Base-by-base conservation (phyloP, 2,888 invertebrate species). In the Meliscaeva auricollis region DNA sequence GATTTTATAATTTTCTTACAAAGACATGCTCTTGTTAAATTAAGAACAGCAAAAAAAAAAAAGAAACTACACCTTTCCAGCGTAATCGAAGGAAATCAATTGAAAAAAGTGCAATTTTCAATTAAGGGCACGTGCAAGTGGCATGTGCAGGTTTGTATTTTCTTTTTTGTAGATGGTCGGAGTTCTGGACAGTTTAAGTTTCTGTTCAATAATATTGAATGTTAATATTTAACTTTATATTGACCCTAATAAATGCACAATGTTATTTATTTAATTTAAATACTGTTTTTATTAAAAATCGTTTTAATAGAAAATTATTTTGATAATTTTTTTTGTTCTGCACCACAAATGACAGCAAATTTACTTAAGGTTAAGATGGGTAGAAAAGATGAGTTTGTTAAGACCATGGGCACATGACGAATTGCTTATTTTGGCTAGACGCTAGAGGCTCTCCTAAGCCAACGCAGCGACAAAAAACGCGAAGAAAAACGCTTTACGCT, bases 51-150 rank as follows among this genome's bases (percentile, higher is more conserved):
- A n/a, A 38, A 30, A 64, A 22, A 41, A 15, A 30, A 32, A 52
- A 1, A 26, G 26, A 26, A 26, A 26, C 26, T 26, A 26, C 41
- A 41, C 30, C 17, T 26, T 26, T 48, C 15, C 11, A 35, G 15
- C 9, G 11, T 48, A 58, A 74, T 72, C 58, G 52, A 82, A 77
- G 20, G 60, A 62, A 69, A 78, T 78, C 73, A 83, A 83, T 78
- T 56, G 64, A 54, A 68, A 68, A 70, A 62, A 35, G n/a, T 64
- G 78, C 64, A 82, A 78, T 77, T 58, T 70, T 66, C 72, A 73
- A 73, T 83, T 46, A 78, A 69, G 66, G 73, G 62, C 77, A 82
- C 82, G 78, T 74, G 82, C 35, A 66, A 58, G 66, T 77, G 56
- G 46, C 66, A 56, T 70, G 64, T 35, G 56, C 46, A 38, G 9